Conservation (phyloP, 2,888 invertebrate species). For the Oeneis ivallda region DNA sequence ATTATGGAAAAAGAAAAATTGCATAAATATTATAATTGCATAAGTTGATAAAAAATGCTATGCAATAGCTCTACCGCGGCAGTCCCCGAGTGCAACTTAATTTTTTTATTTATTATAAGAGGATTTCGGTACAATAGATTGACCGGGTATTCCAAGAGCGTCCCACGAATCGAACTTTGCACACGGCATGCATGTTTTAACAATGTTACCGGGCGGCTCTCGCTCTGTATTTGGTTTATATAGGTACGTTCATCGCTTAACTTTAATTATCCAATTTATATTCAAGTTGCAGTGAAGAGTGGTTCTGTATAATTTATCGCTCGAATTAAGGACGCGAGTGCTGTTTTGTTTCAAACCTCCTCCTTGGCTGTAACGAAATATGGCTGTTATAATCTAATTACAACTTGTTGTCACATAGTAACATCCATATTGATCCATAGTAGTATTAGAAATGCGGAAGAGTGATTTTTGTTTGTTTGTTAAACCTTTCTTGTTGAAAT, state of each 20-base stretch:
- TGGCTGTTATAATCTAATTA: not conserved
- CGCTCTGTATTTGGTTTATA: slow-evolving; percentile 61
- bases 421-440: not conserved
- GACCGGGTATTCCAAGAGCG: not conserved
- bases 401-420: not conserved
- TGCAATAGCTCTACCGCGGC: too few species aligned
- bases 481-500: too few species aligned
- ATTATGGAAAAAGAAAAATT: too few species aligned
- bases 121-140: not conserved
- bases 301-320: slow-evolving; percentile 71
- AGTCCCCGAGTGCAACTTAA: too few species aligned
- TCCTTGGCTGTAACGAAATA: slow-evolving; percentile 32
- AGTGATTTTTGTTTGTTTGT: too few species aligned
- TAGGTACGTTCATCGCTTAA: slow-evolving; percentile 61
- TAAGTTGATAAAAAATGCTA: too few species aligned
- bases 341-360: slow-evolving; percentile 49
- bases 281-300: slow-evolving; percentile 74
- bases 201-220: slow-evolving; percentile 48
- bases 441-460: too few species aligned
- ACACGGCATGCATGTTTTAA: slow-evolving; percentile 31
- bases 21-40: too few species aligned
- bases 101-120: too few species aligned
- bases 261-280: slow-evolving; percentile 76
- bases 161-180: slow-evolving; percentile 17
- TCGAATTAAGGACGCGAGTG: slow-evolving; percentile 57